phyloP scores from a whole-genome alignment of 2,888 invertebrate genomes.

The Operophtera brumata region DNA sequence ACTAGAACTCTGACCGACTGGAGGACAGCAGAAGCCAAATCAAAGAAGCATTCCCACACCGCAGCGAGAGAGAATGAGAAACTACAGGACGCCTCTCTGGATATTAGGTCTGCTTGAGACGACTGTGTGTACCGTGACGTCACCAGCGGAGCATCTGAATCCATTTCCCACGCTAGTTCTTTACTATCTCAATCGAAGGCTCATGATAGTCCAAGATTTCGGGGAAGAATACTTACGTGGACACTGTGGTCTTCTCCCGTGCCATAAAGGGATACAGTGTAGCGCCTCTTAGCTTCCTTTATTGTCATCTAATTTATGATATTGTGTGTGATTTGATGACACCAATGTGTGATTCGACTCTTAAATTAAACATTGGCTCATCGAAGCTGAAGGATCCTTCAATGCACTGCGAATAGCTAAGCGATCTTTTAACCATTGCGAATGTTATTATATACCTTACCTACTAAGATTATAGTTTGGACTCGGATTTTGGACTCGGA shows the following conservation, averaged over 20 bases:
- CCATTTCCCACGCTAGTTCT: too few species aligned
- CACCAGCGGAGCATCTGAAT: not conserved
- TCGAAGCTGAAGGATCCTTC: slow-evolving; percentile 65
- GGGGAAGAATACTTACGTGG: not conserved
- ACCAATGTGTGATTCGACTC: slow-evolving; percentile 18
- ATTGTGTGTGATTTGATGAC: slow-evolving; percentile 21
- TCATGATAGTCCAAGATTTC: not conserved
- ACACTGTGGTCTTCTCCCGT: too few species aligned
- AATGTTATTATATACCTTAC: slow-evolving; percentile 28
- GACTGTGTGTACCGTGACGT: slow-evolving; percentile 20
- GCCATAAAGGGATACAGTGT: too few species aligned
- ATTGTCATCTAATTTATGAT: too few species aligned
- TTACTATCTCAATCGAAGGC: not conserved
- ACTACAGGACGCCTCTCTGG: slow-evolving; percentile 86
- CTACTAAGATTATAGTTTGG: not conserved
- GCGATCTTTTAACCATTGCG: slow-evolving; percentile 48
- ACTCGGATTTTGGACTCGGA: too few species aligned
- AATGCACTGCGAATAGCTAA: slow-evolving; percentile 45
- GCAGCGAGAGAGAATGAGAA: slow-evolving; percentile 95
- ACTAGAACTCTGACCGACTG: slow-evolving; percentile 90
- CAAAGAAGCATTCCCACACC: slow-evolving; percentile 92
- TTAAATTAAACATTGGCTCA: slow-evolving; percentile 35
- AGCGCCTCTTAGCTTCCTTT: not conserved
- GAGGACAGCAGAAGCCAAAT: slow-evolving; percentile 92
- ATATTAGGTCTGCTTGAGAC: slow-evolving; percentile 64